Conservation (phyloP, 2,797 vertebrate species). For the Vespertilio murinus region DNA sequence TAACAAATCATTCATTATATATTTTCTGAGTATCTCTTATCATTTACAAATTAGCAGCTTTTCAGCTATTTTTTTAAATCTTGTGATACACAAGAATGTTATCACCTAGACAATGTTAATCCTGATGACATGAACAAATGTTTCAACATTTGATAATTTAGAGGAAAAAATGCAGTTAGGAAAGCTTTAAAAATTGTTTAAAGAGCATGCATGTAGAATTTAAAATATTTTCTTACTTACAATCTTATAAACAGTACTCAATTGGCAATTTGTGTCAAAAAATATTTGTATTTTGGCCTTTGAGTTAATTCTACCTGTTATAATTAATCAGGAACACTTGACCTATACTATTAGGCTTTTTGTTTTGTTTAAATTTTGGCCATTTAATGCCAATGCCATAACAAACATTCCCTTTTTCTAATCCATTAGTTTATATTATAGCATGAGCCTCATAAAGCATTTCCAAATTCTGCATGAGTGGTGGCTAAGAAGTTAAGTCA, state of each 20-base stretch:
- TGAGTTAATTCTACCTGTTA: background rate
- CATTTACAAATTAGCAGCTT: slow-evolving; percentile 65
- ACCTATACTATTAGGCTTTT: background rate
- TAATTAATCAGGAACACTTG: background rate
- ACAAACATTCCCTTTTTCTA: background rate
- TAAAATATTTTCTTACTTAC: background rate
- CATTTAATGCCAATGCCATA: background rate
- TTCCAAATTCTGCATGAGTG: background rate
- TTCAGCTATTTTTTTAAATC: slow-evolving; percentile 26
- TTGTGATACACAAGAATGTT: slow-evolving; percentile 2
- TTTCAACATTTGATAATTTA: slow-evolving; percentile 14
- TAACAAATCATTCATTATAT: slow-evolving; percentile 59
- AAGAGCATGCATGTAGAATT: background rate
- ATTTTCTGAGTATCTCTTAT: slow-evolving; percentile 24
- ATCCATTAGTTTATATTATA: background rate
- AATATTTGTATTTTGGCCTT: background rate
- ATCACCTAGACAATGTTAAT: background rate
- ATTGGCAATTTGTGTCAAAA: background rate
- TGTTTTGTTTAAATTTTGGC: background rate
- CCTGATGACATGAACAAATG: background rate
- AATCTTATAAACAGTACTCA: background rate
- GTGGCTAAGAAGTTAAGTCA: background rate
- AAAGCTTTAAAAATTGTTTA: background rate
- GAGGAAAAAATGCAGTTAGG: background rate
- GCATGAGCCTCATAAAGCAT: background rate